A percentile compares a stretch with the other conserved stretches of the same genome.
Evolutionary conservation across 2,797 vertebrate genomes (phyloP).

Genomic region (Anabacerthia variegaticeps): DNA sequence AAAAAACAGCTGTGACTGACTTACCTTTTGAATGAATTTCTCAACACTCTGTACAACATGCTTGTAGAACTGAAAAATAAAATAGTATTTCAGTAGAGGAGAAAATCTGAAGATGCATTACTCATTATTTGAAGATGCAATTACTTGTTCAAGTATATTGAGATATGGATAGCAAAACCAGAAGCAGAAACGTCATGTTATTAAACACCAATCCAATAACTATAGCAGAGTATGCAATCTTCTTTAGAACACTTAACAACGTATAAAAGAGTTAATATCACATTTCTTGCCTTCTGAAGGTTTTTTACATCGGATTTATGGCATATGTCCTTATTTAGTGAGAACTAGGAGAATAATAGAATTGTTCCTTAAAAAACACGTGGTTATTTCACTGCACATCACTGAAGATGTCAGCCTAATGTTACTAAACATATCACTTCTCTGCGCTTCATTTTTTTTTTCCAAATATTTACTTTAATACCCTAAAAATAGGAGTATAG

Average conservation of each 20-base stretch:
- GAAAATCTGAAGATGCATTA: not conserved
- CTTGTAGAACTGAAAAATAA: conserved; percentile 94
- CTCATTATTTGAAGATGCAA: not conserved
- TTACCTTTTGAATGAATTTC: conserved; percentile 98
- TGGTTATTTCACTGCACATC: fast-evolving
- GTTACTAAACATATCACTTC: not conserved
- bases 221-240: not conserved
- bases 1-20: not conserved
- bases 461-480: not conserved
- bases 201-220: not conserved
- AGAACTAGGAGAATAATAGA: not conserved
- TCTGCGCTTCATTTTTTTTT: not conserved
- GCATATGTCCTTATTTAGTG: fast-evolving
- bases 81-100: not conserved
- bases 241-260: not conserved
- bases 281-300: not conserved
- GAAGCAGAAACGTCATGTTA: not conserved
- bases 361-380: not conserved
- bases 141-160: not conserved
- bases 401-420: not conserved
- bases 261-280: not conserved
- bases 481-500: not conserved
- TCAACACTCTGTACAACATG: conserved; percentile 99
- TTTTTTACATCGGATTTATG: not conserved
- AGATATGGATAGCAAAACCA: not conserved